A percentile compares a stretch with the other conserved stretches of the same genome.
Conservation (phyloP, 2,888 invertebrate genomes). For the Andrena dorsata region DNA sequence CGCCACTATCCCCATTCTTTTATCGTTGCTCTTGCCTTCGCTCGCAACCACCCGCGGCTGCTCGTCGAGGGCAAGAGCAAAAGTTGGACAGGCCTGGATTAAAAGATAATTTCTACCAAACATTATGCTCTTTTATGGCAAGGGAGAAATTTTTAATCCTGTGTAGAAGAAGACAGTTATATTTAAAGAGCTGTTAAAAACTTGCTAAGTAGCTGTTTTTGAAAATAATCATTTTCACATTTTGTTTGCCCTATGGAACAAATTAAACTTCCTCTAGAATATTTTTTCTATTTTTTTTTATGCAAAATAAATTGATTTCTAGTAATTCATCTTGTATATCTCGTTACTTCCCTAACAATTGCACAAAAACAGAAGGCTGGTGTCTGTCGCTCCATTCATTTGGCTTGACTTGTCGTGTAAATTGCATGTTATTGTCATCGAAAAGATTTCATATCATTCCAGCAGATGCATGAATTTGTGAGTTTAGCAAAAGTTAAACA, state of each 20-base stretch:
- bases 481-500: constrained; percentile 9
- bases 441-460: constrained; percentile 19
- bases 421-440: constrained; percentile 44
- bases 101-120: too few relatives aligned
- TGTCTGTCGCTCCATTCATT: constrained; percentile 61
- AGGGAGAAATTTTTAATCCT: too few relatives aligned
- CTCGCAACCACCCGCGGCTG: too few relatives aligned
- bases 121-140: too few relatives aligned
- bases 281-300: background rate
- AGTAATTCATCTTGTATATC: background rate
- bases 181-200: too few relatives aligned
- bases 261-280: background rate
- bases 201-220: background rate
- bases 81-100: too few relatives aligned
- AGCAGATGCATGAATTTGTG: background rate
- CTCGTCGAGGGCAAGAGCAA: too few relatives aligned
- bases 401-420: constrained; percentile 66
- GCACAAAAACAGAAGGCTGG: background rate
- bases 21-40: too few relatives aligned
- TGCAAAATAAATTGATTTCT: background rate
- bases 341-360: background rate
- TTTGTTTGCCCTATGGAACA: background rate
- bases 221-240: background rate
- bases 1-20: too few relatives aligned
- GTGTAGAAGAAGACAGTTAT: too few relatives aligned